phyloP scores from a whole-genome alignment of 2,888 invertebrate genomes.

The Tuberolachnus salignus region DNA sequence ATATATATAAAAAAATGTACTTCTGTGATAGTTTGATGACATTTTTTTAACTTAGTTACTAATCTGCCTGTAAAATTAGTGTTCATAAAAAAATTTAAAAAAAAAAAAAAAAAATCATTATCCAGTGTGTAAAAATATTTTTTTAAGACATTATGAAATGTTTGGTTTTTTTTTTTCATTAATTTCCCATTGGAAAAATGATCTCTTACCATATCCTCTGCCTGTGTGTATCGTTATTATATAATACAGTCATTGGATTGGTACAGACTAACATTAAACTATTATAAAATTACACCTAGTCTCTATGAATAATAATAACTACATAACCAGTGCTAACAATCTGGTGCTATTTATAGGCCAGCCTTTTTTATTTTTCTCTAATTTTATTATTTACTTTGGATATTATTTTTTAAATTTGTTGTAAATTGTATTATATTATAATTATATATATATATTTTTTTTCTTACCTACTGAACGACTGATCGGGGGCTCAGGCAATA shows the following conservation, averaged over 20 bases:
- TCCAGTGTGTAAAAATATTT: constrained; percentile 38
- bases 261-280: constrained; percentile 4
- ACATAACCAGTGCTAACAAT: constrained; percentile 40
- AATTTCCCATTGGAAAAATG: constrained; percentile 45
- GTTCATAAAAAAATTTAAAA: background rate
- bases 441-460: background rate
- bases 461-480: background rate
- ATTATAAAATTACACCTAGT: constrained; percentile 30
- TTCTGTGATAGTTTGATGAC: constrained; percentile 54
- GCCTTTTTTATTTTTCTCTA: background rate
- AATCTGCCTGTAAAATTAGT: constrained; percentile 9
- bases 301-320: constrained; percentile 15
- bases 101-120: background rate
- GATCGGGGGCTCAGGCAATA: constrained; percentile 36
- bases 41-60: constrained; percentile 34
- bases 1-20: constrained; percentile 38
- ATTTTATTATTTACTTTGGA: background rate
- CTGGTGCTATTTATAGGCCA: constrained; percentile 29
- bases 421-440: background rate
- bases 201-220: constrained; percentile 50
- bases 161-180: constrained; percentile 16
- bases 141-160: constrained; percentile 21
- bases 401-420: background rate
- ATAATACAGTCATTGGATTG: constrained; percentile 13
- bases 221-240: constrained; percentile 25